phyloP scores from a whole-genome alignment of 2,888 invertebrate genomes.

The Aspidiotus destructor region DNA sequence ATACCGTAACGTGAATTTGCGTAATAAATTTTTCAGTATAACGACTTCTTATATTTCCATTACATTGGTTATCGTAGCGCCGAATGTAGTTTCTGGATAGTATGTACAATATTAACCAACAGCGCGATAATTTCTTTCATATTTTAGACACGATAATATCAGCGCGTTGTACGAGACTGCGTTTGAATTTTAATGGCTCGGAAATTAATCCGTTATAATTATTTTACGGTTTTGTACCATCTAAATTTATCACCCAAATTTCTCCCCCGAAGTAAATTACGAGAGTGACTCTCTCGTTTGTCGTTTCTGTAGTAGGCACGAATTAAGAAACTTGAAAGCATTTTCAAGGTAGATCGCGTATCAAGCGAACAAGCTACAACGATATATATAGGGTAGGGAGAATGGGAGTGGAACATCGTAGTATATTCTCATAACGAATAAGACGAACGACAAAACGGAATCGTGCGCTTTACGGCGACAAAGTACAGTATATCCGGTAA shows the following conservation, averaged over 20 bases:
- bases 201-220: constrained; percentile 12
- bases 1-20: not conserved
- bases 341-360: no score
- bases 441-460: no score
- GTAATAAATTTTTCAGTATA: not conserved
- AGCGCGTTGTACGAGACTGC: constrained; percentile 1
- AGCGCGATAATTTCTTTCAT: constrained; percentile 20
- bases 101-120: constrained; percentile 6
- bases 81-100: not conserved
- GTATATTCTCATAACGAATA: no score
- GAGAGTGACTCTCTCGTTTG: no score
- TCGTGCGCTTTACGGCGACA: no score
- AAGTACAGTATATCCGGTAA: no score
- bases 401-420: no score
- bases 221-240: constrained; percentile 6
- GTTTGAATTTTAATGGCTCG: constrained; percentile 10
- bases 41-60: constrained; percentile 7
- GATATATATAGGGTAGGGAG: no score
- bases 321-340: no score
- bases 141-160: constrained; percentile 5
- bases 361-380: no score
- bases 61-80: constrained; percentile 1
- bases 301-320: no score
- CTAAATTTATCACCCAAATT: not conserved
- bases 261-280: no score